Conservation (phyloP, 2,888 invertebrate species). For the Cheilosia variabilis region DNA sequence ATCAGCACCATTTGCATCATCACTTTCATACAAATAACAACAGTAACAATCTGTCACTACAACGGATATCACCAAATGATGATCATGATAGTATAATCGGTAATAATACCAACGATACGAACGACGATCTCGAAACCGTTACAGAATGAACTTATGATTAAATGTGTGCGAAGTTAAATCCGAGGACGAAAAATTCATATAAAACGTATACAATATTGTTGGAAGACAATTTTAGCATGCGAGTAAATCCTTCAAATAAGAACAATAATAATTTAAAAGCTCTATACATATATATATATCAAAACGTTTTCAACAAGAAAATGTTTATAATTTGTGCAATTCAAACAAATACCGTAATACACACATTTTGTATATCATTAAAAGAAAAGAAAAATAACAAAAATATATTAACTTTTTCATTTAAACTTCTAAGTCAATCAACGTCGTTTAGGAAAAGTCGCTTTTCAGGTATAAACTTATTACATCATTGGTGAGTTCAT, state of each 20-base stretch:
- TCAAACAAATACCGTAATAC: conserved; percentile 39
- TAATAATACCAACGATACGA: conserved; percentile 74
- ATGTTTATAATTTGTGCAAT: conserved; percentile 60
- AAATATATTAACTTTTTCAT: conserved; percentile 24
- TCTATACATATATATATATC: conserved; percentile 34
- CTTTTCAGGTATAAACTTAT: conserved; percentile 30
- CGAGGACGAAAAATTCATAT: conserved; percentile 24
- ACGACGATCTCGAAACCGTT: conserved; percentile 68
- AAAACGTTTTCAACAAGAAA: conserved; percentile 37
- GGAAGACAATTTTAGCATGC: conserved; percentile 13
- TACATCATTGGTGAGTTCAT: conserved; percentile 23
- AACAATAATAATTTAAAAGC: conserved; percentile 47
- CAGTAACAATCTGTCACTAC: conserved; percentile 76
- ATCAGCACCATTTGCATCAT: conserved; percentile 83
- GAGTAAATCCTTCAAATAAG: conserved; percentile 47
- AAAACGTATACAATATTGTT: conserved; percentile 34
- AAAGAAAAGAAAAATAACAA: conserved; percentile 22
- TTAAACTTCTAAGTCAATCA: conserved; percentile 39
- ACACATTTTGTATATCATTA: conserved; percentile 37
- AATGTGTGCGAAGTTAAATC: conserved; percentile 44
- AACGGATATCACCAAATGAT: conserved; percentile 75
- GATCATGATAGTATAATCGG: conserved; percentile 76
- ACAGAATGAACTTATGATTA: conserved; percentile 49
- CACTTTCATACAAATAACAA: conserved; percentile 78
- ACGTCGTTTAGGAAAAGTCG: conserved; percentile 41